Base-by-base conservation (phyloP, 2,888 invertebrate species). In the Muschampia plurimacula region DNA sequence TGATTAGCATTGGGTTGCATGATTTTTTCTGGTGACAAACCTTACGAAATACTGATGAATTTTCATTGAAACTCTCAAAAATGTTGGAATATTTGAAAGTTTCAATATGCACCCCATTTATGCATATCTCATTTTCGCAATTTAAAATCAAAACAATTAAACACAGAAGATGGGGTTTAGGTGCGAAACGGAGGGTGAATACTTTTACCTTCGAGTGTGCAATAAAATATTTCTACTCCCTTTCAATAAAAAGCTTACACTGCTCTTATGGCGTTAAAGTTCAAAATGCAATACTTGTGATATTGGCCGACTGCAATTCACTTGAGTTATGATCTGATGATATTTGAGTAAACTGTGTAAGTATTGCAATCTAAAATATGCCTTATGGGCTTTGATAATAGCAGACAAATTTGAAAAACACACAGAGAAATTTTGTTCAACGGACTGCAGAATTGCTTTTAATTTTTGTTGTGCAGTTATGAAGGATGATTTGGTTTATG, bases 61-160 rank as follows among this genome's bases (percentile, higher is more conserved):
- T 73, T 73, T 63, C 69, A 62, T 69, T 49, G 52, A 67, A 67
- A 41, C 36, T 28, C 28, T 62, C 32, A 32, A 68, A 41, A 66
- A 75, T 76, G 74, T 77, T 69, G 62, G 66, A 66, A 73, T 22
- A 22, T 55, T 55, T 9, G 10, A 55, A 55, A 55, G 55, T 55
- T 82, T 88, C 83, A 86, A 85, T 89, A 91, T 90, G 83, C 89
- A 90, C 89, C 89, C 89, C 81, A 76, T 78, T 83, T 72, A 84
- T 79, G 79, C 80, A 84, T 86, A 84, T 83, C 79, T 81, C 82
- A 84, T 87, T 90, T 87, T 82, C 82, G 79, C 83, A 87, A 86
- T 86, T 88, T 84, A 83, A 90, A 92, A 92, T 87, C 89, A 89
- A 91, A 92, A 93, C 92, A 92, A 93, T 93, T 91, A 91, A 91